Evolutionary conservation across 2,888 invertebrate genomes (phyloP).

Genomic region (Lottia scabra): DNA sequence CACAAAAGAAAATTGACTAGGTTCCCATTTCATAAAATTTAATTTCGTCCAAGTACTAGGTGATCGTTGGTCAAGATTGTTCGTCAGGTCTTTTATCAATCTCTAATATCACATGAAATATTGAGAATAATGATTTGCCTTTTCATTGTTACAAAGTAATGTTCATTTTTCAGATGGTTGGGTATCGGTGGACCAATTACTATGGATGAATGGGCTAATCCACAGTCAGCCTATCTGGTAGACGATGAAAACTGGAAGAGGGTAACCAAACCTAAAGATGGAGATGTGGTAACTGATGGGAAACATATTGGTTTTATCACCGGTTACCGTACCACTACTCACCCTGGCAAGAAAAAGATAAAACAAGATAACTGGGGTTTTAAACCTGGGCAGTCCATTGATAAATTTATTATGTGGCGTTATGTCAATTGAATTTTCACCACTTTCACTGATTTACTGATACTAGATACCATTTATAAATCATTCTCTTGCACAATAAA

Average conservation of each 20-base stretch:
- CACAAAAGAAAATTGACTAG: too few relatives aligned
- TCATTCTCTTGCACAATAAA: too few relatives aligned
- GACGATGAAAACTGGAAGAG: slow-evolving; percentile 7
- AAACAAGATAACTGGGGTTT: slow-evolving; percentile 27
- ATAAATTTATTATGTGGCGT: slow-evolving; percentile 7
- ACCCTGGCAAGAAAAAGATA: slow-evolving; percentile 17
- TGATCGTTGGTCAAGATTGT: too few relatives aligned
- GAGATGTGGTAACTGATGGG: slow-evolving; percentile 24
- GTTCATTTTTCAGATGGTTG: not conserved
- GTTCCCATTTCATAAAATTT: too few relatives aligned
- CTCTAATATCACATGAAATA: too few relatives aligned
- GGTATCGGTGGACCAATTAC: slow-evolving; percentile 18
- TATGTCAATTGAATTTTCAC: not conserved
- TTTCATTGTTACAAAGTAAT: too few relatives aligned
- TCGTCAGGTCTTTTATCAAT: too few relatives aligned
- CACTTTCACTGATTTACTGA: too few relatives aligned
- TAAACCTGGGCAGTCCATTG: not conserved
- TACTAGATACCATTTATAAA: too few relatives aligned
- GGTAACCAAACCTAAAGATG: not conserved
- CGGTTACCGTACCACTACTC: slow-evolving; percentile 15
- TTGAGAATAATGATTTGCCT: too few relatives aligned
- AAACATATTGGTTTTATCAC: slow-evolving; percentile 26
- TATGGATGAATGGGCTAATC: slow-evolving; percentile 26
- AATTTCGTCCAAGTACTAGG: too few relatives aligned
- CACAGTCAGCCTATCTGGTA: slow-evolving; percentile 12